Conservation (phyloP, 2,797 vertebrate species). For the Melanotaenia boesemani region DNA sequence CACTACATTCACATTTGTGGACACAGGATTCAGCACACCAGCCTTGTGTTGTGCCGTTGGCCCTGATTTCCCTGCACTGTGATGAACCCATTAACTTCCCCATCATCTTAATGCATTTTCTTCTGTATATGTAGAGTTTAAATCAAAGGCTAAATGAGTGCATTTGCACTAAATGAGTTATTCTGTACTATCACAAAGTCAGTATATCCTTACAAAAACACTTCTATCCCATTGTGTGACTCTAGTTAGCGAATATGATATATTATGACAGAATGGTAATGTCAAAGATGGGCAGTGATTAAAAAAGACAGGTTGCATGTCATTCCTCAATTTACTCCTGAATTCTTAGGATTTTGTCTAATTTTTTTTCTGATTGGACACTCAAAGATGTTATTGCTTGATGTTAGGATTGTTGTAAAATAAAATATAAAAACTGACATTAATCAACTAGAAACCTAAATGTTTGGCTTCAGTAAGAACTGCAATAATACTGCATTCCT, state of each 20-base stretch:
- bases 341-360: too few relatives aligned
- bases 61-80: slow-evolving; percentile 21
- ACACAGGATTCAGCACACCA: slow-evolving; percentile 12
- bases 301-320: background rate
- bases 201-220: background rate
- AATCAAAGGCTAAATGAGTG: slow-evolving; percentile 20
- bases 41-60: slow-evolving; percentile 25
- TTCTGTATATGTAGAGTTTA: slow-evolving; percentile 18
- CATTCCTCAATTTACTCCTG: too few relatives aligned
- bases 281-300: background rate
- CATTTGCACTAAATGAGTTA: background rate
- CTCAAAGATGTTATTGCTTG: background rate
- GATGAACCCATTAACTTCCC: slow-evolving; percentile 49
- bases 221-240: background rate
- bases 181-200: background rate
- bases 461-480: background rate
- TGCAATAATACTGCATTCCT: background rate
- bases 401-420: background rate
- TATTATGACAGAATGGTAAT: background rate
- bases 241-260: background rate
- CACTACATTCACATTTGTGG: slow-evolving; percentile 22
- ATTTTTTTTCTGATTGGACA: too few relatives aligned
- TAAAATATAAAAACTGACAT: background rate
- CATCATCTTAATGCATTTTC: slow-evolving; percentile 36
- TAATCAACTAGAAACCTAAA: background rate